These are phyloP conservation scores for Gari tellinella DNA, from an alignment of 2,888 invertebrate species.

Conservation along the genomic window DNA sequence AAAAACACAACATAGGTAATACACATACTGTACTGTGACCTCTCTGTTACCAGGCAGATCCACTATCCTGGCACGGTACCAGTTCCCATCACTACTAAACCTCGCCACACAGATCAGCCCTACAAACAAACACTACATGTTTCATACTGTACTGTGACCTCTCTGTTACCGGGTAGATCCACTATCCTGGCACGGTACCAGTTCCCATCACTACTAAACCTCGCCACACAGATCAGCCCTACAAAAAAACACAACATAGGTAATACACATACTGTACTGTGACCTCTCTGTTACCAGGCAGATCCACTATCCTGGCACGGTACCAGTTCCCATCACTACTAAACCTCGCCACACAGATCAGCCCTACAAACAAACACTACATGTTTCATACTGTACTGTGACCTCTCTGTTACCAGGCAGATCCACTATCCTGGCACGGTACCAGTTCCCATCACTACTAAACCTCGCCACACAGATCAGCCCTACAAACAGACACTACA, in stretches of 20 bases:
- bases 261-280: slow-evolving; percentile 88
- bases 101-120: slow-evolving; percentile 89
- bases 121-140: slow-evolving; percentile 90
- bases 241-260: no score
- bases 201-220: slow-evolving; percentile 87
- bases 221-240: slow-evolving; percentile 89
- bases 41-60: slow-evolving; percentile 85
- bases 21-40: slow-evolving; percentile 88
- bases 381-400: slow-evolving; percentile 88
- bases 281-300: slow-evolving; percentile 85
- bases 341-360: slow-evolving; percentile 88
- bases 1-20: no score
- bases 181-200: slow-evolving; percentile 90
- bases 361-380: slow-evolving; percentile 89
- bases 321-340: slow-evolving; percentile 89
- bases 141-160: slow-evolving; percentile 87
- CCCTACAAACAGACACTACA: no score
- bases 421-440: slow-evolving; percentile 88
- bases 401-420: slow-evolving; percentile 85
- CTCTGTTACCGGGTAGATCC: slow-evolving; percentile 85
- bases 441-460: slow-evolving; percentile 88
- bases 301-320: slow-evolving; percentile 87
- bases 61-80: slow-evolving; percentile 89
- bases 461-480: slow-evolving; percentile 89
- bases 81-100: slow-evolving; percentile 87